A percentile compares a stretch with the other conserved stretches of the same genome.
These are phyloP conservation scores for Malurus leucopterus DNA, from an alignment of 2,797 vertebrate species.

Conservation along the genomic window DNA sequence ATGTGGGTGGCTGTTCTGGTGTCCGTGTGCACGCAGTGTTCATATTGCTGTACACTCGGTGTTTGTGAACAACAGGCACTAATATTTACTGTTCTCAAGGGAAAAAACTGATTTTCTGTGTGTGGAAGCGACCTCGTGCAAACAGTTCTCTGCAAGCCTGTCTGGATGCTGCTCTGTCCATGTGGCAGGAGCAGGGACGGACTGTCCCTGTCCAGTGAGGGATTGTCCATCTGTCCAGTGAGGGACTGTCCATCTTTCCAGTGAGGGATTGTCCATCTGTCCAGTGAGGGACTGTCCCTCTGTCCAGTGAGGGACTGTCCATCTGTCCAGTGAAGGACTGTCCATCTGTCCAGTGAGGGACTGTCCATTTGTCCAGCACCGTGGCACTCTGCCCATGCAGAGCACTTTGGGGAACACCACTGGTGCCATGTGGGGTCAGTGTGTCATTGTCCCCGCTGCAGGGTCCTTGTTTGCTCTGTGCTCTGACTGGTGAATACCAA, in stretches of 20 bases:
- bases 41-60: neutral
- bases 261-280: rapidly evolving
- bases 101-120: neutral
- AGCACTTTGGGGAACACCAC: rapidly evolving
- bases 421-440: rapidly evolving
- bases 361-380: rapidly evolving
- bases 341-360: rapidly evolving
- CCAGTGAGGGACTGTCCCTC: rapidly evolving
- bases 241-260: rapidly evolving
- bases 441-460: neutral
- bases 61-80: neutral
- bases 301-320: neutral
- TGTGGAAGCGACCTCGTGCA: neutral
- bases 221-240: rapidly evolving
- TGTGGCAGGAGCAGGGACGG: neutral
- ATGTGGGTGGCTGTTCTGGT: neutral
- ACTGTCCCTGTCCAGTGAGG: neutral
- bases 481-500: neutral
- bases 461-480: neutral
- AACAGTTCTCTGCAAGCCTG: neutral
- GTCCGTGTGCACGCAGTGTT: neutral
- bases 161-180: neutral
- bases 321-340: rapidly evolving
- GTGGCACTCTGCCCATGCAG: rapidly evolving
- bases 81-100: neutral